These are phyloP conservation scores for Elgaria multicarinata DNA, from an alignment of 2,113 vertebrate species.

Conservation along the genomic window DNA sequence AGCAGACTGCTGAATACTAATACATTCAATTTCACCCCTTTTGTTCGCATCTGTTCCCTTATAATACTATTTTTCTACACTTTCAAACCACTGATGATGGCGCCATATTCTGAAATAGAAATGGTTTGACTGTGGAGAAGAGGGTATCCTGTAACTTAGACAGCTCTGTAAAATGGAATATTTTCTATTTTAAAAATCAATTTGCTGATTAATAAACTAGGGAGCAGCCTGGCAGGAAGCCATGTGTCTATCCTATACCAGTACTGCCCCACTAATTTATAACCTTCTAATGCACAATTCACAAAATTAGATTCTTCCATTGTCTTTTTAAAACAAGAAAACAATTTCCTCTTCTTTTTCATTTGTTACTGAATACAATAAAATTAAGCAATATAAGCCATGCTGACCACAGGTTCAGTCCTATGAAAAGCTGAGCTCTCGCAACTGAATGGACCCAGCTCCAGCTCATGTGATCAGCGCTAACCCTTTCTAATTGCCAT, in stretches of 20 bases:
- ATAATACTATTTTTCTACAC: conserved; percentile 86
- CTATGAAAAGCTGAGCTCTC: background rate
- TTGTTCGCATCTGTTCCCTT: conserved; percentile 89
- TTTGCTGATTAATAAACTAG: conserved; percentile 45
- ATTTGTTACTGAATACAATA: background rate
- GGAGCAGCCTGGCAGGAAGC: background rate
- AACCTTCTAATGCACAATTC: background rate
- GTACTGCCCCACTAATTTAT: background rate
- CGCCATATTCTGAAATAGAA: background rate
- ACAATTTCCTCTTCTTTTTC: conserved; percentile 12
- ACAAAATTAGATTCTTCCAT: background rate
- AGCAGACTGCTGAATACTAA: conserved; percentile 89
- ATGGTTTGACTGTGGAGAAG: fast-evolving
- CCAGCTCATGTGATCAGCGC: background rate
- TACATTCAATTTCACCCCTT: conserved; percentile 97
- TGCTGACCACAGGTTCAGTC: background rate
- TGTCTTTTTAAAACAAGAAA: conserved; percentile 28
- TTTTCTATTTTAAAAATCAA: conserved; percentile 56
- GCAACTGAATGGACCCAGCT: background rate
- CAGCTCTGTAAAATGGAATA: conserved; percentile 50
- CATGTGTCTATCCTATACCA: background rate
- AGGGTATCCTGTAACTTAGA: conserved; percentile 16
- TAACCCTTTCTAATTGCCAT: background rate
- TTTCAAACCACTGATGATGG: conserved; percentile 77
- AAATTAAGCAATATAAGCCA: conserved; percentile 15